Evolutionary conservation across 2,888 invertebrate genomes (phyloP), one percentile per base, ranked within the genome.

Genomic region (Nycteola revayana): DNA sequence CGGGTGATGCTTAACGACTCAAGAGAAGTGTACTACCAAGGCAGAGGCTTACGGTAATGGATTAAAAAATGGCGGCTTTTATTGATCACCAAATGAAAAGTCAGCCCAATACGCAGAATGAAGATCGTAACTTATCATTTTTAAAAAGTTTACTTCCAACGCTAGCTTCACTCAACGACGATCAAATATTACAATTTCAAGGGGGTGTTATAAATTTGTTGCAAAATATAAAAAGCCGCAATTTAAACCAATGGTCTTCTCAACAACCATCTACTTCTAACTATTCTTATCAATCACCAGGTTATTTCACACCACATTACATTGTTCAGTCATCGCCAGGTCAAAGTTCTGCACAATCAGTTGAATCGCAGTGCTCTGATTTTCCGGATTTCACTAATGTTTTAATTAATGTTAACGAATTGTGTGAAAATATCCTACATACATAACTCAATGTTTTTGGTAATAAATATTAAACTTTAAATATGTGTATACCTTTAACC

Each of bases 51-150:
- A 5, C 7, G 2, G 28, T 28, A 32, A 32, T 36, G 31, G 31
- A 39, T 34, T 28, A 23, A 34, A 39, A 40, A 30, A 42, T 36
- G 29, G 25, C 32, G 28, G 10, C 7, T 35, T 36, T 36, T 39
- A 43, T 43, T 39, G 39, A 39, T 43, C 30, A 43, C 36, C 33
- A 43, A 7, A 43, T 36, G 32, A 32, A 39, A 43, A 39, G 32
- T 33, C 37, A 30, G 24, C 22, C 20, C 1, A 32, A 28, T 28
- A 20, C 20, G 28, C 34, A 22, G 31, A 39, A 40, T 32, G 35
- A 40, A 35, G 40, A 36, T 36, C 36, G 28, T 30, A 42, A 34
- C 34, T 18, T 33, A 18, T 36, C 11, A 34, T 42, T 37, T 33
- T 42, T 42, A 7, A 5, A 33, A 33, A 42, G 42, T 28, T 30